phyloP scores from a whole-genome alignment of 2,797 vertebrate species.

The Garrulus glandarius region DNA sequence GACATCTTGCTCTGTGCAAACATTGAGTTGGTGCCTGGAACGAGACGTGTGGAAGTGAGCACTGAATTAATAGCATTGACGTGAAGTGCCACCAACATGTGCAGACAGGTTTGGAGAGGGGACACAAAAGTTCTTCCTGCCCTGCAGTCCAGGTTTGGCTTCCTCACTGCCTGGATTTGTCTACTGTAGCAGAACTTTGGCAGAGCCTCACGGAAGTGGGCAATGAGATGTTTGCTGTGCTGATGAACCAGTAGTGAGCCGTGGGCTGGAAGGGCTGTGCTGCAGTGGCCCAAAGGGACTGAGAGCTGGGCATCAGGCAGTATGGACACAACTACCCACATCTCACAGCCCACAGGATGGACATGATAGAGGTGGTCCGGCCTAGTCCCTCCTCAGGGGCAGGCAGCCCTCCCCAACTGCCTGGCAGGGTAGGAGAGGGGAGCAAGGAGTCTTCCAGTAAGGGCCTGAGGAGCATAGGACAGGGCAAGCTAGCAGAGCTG shows the following conservation, averaged over 20 bases:
- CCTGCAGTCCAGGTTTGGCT: neutral
- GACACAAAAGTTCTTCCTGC: neutral
- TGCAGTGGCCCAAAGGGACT: neutral
- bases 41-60: neutral
- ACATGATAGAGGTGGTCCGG: neutral
- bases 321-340: neutral
- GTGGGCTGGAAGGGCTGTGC: neutral
- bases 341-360: neutral
- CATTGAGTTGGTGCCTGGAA: neutral
- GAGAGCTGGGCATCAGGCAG: neutral
- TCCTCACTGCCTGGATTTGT: neutral
- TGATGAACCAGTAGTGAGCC: neutral
- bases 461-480: neutral
- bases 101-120: neutral
- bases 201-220: neutral
- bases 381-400: neutral
- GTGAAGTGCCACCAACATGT: neutral
- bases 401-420: neutral
- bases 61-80: neutral
- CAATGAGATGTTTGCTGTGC: fast-evolving
- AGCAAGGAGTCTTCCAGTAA: neutral
- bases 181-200: neutral
- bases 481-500: neutral
- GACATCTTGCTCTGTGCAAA: neutral
- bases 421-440: neutral